Conservation (phyloP, 2,113 vertebrate genomes). For the Sigmodon hispidus region DNA sequence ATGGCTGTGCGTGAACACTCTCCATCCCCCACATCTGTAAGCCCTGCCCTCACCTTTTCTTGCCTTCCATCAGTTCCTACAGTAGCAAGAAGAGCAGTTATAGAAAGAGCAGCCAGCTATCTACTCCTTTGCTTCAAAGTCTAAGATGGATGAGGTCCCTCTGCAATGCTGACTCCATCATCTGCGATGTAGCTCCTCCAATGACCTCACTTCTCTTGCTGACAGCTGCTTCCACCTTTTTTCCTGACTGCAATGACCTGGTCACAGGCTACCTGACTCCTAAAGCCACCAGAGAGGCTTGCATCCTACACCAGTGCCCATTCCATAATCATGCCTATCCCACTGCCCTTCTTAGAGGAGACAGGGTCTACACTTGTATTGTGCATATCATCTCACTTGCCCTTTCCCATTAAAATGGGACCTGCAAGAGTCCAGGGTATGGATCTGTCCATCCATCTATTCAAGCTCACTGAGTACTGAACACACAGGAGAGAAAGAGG, state of each 20-base stretch:
- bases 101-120: neutral
- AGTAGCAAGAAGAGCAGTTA: neutral
- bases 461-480: neutral
- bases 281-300: neutral
- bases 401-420: neutral
- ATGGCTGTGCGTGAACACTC: neutral
- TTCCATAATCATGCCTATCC: neutral
- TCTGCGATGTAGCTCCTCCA: neutral
- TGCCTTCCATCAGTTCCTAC: neutral
- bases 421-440: neutral
- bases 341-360: neutral
- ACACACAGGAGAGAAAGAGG: neutral
- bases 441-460: neutral
- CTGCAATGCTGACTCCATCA: neutral
- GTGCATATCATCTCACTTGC: neutral
- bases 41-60: neutral
- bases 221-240: neutral
- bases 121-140: neutral
- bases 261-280: neutral
- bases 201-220: neutral
- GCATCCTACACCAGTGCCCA: neutral
- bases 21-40: neutral
- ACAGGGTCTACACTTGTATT: neutral
- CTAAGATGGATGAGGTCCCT: no score
- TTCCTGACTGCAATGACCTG: neutral